Evolutionary conservation across 1,140 invertebrate genomes (phyloP).

Genomic region (Copidosoma floridanum): DNA sequence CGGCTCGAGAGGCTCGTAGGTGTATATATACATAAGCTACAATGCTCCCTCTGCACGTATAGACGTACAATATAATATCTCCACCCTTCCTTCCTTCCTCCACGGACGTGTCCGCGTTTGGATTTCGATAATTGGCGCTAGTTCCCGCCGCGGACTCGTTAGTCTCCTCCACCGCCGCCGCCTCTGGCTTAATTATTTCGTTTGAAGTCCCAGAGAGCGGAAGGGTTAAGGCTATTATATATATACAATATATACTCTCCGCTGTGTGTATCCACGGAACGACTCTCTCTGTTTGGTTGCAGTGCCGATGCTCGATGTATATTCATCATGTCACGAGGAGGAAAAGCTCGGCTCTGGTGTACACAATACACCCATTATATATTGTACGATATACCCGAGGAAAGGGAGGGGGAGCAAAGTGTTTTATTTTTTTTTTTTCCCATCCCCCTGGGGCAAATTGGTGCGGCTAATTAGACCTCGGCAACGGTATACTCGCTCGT

Average conservation of each 20-base stretch:
- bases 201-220: constrained; percentile 54
- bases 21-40: too few relatives aligned
- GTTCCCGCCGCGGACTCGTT: constrained; percentile 45
- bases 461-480: constrained; percentile 49
- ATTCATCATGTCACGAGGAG: constrained; percentile 17
- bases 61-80: not conserved
- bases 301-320: not conserved
- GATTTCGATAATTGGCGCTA: constrained; percentile 54
- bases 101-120: constrained; percentile 38
- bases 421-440: constrained; percentile 42
- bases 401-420: constrained; percentile 39
- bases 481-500: too few relatives aligned
- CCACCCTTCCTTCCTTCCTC: not conserved
- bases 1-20: too few relatives aligned
- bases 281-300: too few relatives aligned
- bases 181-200: constrained; percentile 56
- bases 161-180: constrained; percentile 49
- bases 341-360: too few relatives aligned
- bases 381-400: too few relatives aligned
- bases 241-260: constrained; percentile 22
- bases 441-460: constrained; percentile 45
- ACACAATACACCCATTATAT: too few relatives aligned
- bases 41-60: too few relatives aligned
- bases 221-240: constrained; percentile 28
- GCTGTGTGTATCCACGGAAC: constrained; percentile 11